Base-by-base conservation (phyloP, 23 tunicate genomes). In the Trididemnum nubilum region DNA sequence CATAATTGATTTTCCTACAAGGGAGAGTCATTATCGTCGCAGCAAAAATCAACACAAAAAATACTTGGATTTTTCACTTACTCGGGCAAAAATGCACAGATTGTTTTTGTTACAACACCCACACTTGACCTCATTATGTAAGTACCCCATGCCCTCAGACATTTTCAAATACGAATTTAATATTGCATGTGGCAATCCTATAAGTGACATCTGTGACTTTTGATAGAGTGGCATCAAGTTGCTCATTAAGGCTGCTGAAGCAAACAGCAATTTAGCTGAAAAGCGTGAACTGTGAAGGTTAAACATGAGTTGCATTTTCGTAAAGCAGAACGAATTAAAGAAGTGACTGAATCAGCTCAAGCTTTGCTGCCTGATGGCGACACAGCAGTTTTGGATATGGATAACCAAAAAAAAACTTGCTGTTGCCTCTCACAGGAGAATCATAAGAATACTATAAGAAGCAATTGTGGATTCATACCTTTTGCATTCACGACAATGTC, bases 21-120 rank as follows among this genome's bases (percentile, higher is more conserved):
- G 78, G 15, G 78, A 39, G 24, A 73, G 78, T 39, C 78, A 73
- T 73, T 73, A 73, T 58, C 37, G 78, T 26, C 2, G 78, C 12
- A 73, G 58, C 32, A 73, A 29, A 12, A 73, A 73, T 73, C 9
- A 39, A 22, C 57, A 39, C 29, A 73, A 26, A 26, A 73, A 73
- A 30, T 73, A 73, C 39, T 39, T 73, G 5, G 78, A 73, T 73
- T 23, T 58, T 15, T 5, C 58, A 2, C 28, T 73, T 3, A 73
- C 3, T 39, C 9, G 37, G 21, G 78, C 78, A 37, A 39, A 73
- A 24, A 73, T 73, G 78, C 78, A 73, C 24, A 24, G 58, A 23
- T 2, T 73, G 2, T 73, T 73, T 24, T 12, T 73, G 3, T 19
- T n/a, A 9, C 28, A 73, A 73, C 21, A 38, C 24, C 5, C 26